Percentiles rank a stretch among this genome's conserved stretches.
Conservation (phyloP, 2,797 vertebrate species). For the Anabas testudineus region DNA sequence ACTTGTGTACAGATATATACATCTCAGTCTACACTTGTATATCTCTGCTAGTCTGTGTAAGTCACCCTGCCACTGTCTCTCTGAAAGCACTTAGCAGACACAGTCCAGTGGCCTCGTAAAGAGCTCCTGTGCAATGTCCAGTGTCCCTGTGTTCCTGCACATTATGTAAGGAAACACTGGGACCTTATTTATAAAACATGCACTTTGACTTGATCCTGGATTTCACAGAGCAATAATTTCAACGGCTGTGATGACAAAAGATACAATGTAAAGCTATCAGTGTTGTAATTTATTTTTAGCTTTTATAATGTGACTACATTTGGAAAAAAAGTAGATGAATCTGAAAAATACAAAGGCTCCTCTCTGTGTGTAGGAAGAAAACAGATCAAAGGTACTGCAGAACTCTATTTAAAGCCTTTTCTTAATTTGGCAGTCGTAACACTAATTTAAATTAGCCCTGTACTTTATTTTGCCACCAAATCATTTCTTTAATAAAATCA, state of each 20-base stretch:
- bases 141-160: slow-evolving; percentile 55
- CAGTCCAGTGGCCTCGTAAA: slow-evolving; percentile 50
- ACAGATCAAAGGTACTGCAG: slow-evolving; percentile 21
- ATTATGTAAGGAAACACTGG: slow-evolving; percentile 65
- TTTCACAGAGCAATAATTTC: slow-evolving; percentile 27
- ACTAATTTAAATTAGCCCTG: slow-evolving; percentile 20
- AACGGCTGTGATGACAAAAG: slow-evolving; percentile 25
- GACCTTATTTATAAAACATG: slow-evolving; percentile 46
- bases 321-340: neutral
- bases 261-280: neutral
- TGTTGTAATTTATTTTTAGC: slow-evolving; percentile 20
- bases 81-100: slow-evolving; percentile 59
- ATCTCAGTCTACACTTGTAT: slow-evolving; percentile 30
- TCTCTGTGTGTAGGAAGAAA: neutral
- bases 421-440: slow-evolving; percentile 18
- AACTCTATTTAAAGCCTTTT: slow-evolving; percentile 25
- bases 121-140: slow-evolving; percentile 68
- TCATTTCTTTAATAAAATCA: slow-evolving; percentile 10
- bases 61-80: slow-evolving; percentile 41
- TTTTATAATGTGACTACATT: slow-evolving; percentile 17
- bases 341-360: slow-evolving; percentile 23
- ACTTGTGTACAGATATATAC: slow-evolving; percentile 17
- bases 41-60: slow-evolving; percentile 38
- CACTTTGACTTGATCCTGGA: slow-evolving; percentile 41
- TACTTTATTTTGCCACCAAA: neutral